phyloP scores from a whole-genome alignment of 2,888 invertebrate genomes.

The Caenorhabditis drosophilae region DNA sequence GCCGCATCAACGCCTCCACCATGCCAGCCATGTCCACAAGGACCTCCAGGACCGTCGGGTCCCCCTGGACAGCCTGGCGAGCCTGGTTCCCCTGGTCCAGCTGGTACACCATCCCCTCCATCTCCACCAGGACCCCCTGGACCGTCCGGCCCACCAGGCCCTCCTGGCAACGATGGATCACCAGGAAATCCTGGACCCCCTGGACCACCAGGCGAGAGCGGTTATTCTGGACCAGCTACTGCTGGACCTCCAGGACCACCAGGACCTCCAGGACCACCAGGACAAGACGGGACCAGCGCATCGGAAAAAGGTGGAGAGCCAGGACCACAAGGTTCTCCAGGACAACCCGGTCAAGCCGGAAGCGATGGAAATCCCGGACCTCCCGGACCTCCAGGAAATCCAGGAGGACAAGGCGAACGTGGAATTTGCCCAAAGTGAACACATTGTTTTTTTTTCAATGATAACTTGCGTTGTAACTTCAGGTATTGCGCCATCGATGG shows the following conservation, averaged over 20 bases:
- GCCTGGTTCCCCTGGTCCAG: slow-evolving; percentile 35
- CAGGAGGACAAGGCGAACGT: slow-evolving; percentile 34
- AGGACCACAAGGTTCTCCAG: slow-evolving; percentile 36
- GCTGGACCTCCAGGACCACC: slow-evolving; percentile 28
- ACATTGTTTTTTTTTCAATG: not conserved
- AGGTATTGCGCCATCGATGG: slow-evolving; percentile 13
- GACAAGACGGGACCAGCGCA: slow-evolving; percentile 18
- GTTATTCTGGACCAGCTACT: slow-evolving; percentile 23
- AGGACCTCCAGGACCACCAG: slow-evolving; percentile 52
- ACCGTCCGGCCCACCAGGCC: slow-evolving; percentile 14
- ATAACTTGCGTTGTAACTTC: too few species aligned
- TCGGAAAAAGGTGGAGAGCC: slow-evolving; percentile 19
- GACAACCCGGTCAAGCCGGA: slow-evolving; percentile 30
- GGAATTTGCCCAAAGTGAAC: slow-evolving; percentile 42
- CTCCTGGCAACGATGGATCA: slow-evolving; percentile 27
- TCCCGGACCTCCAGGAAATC: slow-evolving; percentile 36
- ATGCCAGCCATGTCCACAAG: slow-evolving; percentile 36
- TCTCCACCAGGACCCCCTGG: slow-evolving; percentile 4
- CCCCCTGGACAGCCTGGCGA: slow-evolving; percentile 32
- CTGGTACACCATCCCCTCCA: slow-evolving; percentile 30
- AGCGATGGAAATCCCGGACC: slow-evolving; percentile 28
- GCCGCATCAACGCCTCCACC: slow-evolving; percentile 18
- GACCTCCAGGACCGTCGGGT: slow-evolving; percentile 52
- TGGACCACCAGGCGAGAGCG: slow-evolving; percentile 28
- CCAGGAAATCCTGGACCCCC: slow-evolving; percentile 34